Base-by-base conservation (phyloP, 2,888 invertebrate genomes). In the Chloroclysta siterata region DNA sequence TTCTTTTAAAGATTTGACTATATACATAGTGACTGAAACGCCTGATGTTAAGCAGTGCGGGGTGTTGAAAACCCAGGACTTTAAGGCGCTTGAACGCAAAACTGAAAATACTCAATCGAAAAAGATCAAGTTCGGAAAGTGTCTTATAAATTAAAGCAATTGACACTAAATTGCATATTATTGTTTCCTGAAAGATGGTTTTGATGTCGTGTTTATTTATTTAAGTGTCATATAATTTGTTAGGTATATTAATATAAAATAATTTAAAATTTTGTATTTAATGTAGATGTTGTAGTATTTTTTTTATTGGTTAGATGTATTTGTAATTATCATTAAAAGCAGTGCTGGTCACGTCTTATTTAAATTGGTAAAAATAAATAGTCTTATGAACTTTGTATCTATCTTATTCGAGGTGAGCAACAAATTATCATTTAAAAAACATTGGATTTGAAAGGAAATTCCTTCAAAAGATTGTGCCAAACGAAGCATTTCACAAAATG, bases 301-400 rank as follows among this genome's bases (percentile, higher is more conserved):
- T 11, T 39, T 17, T 8, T 14, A 17, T 17, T 10, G 11, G 7
- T 15, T 15, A 17, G 2, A 17, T 57, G 29, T 58, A 22, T 52
- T 44, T 44, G 36, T 58, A n/a, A 50, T 53, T 7, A 7, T 59
- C 66, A 55, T 46, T 39, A 70, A 57, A 73, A 77, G 79, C 46
- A 46, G 88, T 88, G 87, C 88, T 83, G 86, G 84, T 85, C 86
- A 87, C 86, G 75, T 28, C 69, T 79, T 80, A 85, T 86, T 65
- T 55, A 17, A 58, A 50, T 51, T 44, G 42, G 15, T 50, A 41
- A 50, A n/a, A 13, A 5, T 22, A 7, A 42, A 39, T 39, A 48
- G 47, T 46, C n/a, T 13, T 41, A 41, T 41, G 13, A n/a, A 13
- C 2, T 44, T 44, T 44, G 15, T 44, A 14, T 44, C 15, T 15